Percentiles rank a stretch among this genome's conserved stretches.
phyloP scores from a whole-genome alignment of 2,797 vertebrate genomes.

The Cyprinella venusta region DNA sequence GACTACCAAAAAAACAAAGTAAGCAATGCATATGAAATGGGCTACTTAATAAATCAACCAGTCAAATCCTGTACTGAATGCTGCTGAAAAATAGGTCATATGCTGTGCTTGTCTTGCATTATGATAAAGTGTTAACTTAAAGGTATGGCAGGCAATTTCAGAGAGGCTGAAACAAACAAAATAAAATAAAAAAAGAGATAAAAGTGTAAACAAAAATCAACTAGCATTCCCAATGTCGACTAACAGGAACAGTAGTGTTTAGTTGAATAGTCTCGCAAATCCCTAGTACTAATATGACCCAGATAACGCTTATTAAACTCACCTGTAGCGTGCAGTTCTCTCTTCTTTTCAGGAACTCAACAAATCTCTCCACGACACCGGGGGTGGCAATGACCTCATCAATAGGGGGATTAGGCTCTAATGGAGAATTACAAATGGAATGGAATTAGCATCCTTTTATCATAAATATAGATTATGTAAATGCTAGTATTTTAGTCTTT shows the following conservation, averaged over 20 bases:
- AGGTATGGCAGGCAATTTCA: not conserved
- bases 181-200: too few relatives aligned
- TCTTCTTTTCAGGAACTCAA: conserved; percentile 94
- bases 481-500: not conserved
- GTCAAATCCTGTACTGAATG: not conserved
- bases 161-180: too few relatives aligned
- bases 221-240: not conserved
- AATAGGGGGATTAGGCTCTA: conserved; percentile 97
- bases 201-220: not conserved
- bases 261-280: not conserved
- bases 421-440: not conserved
- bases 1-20: not conserved
- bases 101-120: not conserved
- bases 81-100: not conserved
- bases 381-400: conserved; percentile 95
- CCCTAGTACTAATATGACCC: not conserved
- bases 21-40: not conserved
- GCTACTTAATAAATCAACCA: not conserved
- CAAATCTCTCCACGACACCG: conserved; percentile 94
- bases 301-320: not conserved
- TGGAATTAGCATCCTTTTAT: conserved; percentile 5
- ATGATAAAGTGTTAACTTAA: not conserved
- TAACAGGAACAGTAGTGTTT: not conserved
- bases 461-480: not conserved
- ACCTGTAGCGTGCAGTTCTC: conserved; percentile 97